Evolutionary conservation across 2,113 vertebrate genomes (phyloP), one percentile per base, ranked within the genome.

Genomic region (Otocyon megalotis): DNA sequence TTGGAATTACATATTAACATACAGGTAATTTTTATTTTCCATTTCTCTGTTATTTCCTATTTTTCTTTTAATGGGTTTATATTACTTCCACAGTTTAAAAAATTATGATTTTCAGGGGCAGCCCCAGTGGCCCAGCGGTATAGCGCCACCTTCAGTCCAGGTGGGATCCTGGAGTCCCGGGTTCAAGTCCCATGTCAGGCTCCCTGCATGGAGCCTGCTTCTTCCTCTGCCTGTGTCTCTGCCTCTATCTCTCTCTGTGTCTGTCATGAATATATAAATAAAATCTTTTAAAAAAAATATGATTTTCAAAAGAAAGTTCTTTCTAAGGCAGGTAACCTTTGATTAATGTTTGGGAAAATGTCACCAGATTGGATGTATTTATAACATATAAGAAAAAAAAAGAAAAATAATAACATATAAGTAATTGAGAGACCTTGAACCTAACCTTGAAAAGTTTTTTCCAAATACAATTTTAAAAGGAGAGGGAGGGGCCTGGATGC

Each of bases 231-330:
- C 43, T 43, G 43, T 43, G 43, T 43, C 43, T 43, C 43, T 6
- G 43, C 43, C 43, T 43, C 43, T 43, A 5, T 43, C 43, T 43
- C 43, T 43, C 1, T 43, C 5, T 43, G 43, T 43, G 43, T 43
- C 6, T 43, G 43, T 43, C 43, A 43, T 43, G 43, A 43, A 43
- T 43, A 43, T 43, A 43, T 43, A 43, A 43, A 43, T 43, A 43
- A 43, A 43, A 43, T 43, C 43, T 43, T 43, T 43, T 43, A 5
- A 62, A 32, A 86, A 82, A 90, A 48, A 19, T 2, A 48, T 30
- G 91, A 43, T 48, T 56, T 90, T 84, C 93, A 88, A 80, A 82
- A 53, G 24, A 74, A 85, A 77, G n/a, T 30, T 88, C 22, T 77
- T 88, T 91, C 88, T 22, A 88, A 60, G 32, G 17, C 19, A 56